phyloP scores from a whole-genome alignment of 2,113 vertebrate genomes.

The Tyrannus savana region DNA sequence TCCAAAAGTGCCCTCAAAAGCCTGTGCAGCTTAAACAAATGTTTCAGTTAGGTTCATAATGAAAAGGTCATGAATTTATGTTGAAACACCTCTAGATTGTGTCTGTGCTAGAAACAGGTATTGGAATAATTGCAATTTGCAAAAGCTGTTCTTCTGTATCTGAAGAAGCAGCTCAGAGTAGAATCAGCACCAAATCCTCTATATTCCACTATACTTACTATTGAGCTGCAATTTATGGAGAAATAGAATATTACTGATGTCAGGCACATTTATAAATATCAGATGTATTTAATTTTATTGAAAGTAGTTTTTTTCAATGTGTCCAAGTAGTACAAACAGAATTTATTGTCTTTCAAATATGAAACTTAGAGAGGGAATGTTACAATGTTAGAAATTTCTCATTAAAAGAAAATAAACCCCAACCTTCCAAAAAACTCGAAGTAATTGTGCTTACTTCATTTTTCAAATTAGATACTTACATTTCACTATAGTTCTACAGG shows the following conservation, averaged over 20 bases:
- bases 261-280: background rate
- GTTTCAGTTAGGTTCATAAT: background rate
- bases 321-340: background rate
- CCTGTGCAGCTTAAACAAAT: background rate
- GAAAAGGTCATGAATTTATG: background rate
- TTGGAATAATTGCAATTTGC: background rate
- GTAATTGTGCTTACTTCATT: background rate
- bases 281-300: background rate
- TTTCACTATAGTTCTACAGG: background rate
- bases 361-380: background rate
- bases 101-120: background rate
- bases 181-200: background rate
- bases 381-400: background rate
- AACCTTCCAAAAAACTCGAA: background rate
- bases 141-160: background rate
- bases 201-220: background rate
- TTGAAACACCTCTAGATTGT: background rate
- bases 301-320: background rate
- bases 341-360: background rate
- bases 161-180: background rate
- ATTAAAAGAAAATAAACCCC: background rate
- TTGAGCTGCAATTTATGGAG: background rate
- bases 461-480: background rate
- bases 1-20: background rate
- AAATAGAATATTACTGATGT: background rate